Evolutionary conservation across 2,797 vertebrate genomes (phyloP).

Genomic region (Odontamblyopus lacepedii): DNA sequence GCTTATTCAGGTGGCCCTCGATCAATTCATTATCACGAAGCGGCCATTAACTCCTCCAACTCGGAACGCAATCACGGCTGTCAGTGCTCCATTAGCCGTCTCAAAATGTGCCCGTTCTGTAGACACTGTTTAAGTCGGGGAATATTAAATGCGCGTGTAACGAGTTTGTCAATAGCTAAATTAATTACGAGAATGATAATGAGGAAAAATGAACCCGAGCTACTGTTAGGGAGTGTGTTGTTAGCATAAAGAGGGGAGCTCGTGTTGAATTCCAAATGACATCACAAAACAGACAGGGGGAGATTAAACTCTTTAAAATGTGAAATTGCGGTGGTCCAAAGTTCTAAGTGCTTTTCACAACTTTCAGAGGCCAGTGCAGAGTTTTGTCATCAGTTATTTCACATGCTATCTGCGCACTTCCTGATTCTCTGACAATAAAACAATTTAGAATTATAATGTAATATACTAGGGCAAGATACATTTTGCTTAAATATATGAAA

Average conservation of each 20-base stretch:
- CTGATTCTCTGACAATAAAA: no score
- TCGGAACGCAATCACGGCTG: constrained; percentile 81
- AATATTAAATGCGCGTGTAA: constrained; percentile 30
- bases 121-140: constrained; percentile 43
- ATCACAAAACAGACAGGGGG: no score
- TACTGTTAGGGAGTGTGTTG: constrained; percentile 7
- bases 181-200: constrained; percentile 57
- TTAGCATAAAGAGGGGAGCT: neutral
- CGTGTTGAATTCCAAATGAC: no score
- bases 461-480: no score
- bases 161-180: constrained; percentile 57
- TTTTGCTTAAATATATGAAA: no score
- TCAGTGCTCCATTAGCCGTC: constrained; percentile 83
- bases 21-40: constrained; percentile 84
- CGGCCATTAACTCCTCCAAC: constrained; percentile 84
- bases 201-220: constrained; percentile 17
- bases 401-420: no score
- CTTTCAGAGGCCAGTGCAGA: no score
- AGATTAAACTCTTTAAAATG: no score
- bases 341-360: no score
- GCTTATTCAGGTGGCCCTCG: constrained; percentile 86
- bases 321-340: no score
- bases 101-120: constrained; percentile 53
- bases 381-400: no score
- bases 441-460: no score